These are phyloP conservation scores for Rhabdomys dilectus DNA, from an alignment of 2,113 vertebrate species.

Conservation along the genomic window DNA sequence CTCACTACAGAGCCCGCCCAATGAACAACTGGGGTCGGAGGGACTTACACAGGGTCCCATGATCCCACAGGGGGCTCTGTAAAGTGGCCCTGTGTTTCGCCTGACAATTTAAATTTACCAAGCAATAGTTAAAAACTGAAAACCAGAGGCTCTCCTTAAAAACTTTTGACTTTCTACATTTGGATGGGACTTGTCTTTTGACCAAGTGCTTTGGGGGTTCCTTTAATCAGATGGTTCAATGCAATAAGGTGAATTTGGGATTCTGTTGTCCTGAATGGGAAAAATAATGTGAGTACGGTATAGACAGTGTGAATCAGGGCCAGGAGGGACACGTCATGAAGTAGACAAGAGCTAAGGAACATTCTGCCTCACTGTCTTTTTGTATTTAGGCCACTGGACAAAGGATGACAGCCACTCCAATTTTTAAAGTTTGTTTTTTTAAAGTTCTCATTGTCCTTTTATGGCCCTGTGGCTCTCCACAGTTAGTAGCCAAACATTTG, in stretches of 20 bases:
- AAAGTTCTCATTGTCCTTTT: not conserved
- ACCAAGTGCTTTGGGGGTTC: not conserved
- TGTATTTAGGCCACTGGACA: not conserved
- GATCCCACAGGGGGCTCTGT: not conserved
- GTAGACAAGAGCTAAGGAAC: not conserved
- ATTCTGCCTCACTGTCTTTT: not conserved
- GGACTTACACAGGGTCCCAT: not conserved
- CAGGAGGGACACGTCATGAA: not conserved
- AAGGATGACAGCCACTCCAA: not conserved
- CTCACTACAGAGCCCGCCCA: too few species aligned
- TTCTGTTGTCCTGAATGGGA: not conserved
- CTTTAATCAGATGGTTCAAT: not conserved
- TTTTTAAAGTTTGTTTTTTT: not conserved
- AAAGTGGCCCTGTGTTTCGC: not conserved
- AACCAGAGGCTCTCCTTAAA: not conserved
- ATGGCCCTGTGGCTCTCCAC: not conserved
- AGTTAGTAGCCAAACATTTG: slow-evolving; percentile 3
- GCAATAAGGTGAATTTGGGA: not conserved
- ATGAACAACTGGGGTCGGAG: not conserved
- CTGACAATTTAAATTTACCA: not conserved
- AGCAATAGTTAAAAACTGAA: not conserved
- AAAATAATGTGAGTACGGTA: rapidly evolving
- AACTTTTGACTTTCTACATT: not conserved
- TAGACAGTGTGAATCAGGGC: not conserved
- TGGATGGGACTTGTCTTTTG: not conserved